Evolutionary conservation across 1,140 invertebrate genomes (phyloP), one percentile per base, ranked within the genome.

Genomic region (Zaprionus tsacasi): DNA sequence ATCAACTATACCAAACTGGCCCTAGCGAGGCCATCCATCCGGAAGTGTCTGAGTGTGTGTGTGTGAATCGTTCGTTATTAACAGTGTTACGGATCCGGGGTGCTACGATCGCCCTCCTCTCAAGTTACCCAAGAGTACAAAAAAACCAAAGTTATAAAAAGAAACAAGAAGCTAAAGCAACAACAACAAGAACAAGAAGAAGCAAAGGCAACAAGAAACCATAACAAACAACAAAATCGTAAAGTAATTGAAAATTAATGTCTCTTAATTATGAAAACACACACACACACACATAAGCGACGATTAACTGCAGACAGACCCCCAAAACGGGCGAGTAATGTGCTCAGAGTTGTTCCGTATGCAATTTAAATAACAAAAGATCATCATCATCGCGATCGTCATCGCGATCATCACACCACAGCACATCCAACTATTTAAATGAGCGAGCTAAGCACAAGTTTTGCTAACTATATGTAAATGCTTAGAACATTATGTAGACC

Each of bases 321-420:
- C 54, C 54, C 35, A 60, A 74, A 27, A 67, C 38, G 33, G 54
- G 54, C 43, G 43, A 15, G 45, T 55, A 73, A 55, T 61, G 58
- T 63, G 73, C 60, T 61, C 43, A 68, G 68, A 71, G 54, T 61
- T 70, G 76, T 88, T 88, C 86, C 85, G 85, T 58, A 56, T 85
- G 81, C 85, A 85, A 89, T 88, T 88, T 88, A 81, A 88, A 88
- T 88, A 88, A 89, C 86, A 89, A 89, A 86, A 75, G 43, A 40
- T 55, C 17, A 50, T 15, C 15, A 43, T 13, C 12, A n/a, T 40
- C 38, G 6, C n/a, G 10, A 25, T 2, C 15, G 2, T 40, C 12
- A 43, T 6, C 40, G 17, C 6, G 2, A 11, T 17, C 17, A 21
- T 17, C 45, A 21, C 7, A 11, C 7, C 7, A 10, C 45, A 48